Evolutionary conservation across 2,113 vertebrate species (phyloP).

Genomic region (Choloepus hoffmanni): DNA sequence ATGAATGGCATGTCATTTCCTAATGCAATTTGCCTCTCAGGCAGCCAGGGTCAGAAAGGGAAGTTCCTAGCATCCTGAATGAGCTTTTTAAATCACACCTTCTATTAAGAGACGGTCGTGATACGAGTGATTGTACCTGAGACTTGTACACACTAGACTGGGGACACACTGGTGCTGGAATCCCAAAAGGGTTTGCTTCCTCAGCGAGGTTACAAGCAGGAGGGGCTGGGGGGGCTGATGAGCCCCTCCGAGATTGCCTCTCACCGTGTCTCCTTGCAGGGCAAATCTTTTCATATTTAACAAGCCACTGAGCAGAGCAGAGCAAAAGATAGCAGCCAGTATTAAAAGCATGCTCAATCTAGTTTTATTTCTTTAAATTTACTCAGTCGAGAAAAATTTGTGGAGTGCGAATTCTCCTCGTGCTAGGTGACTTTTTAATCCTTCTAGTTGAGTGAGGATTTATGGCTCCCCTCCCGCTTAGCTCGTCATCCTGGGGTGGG

Average conservation of each 20-base stretch:
- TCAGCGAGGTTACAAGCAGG: conserved; percentile 64
- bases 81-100: conserved; percentile 88
- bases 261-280: conserved; percentile 76
- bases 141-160: conserved; percentile 78
- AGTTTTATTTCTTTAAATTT: conserved; percentile 89
- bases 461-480: conserved; percentile 76
- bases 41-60: conserved; percentile 95
- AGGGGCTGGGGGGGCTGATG: conserved; percentile 62
- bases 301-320: conserved; percentile 87
- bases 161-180: conserved; percentile 67
- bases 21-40: conserved; percentile 97
- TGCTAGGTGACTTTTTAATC: conserved; percentile 85
- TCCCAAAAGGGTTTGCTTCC: conserved; percentile 68
- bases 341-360: conserved; percentile 89
- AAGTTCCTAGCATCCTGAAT: conserved; percentile 90
- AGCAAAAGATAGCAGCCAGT: conserved; percentile 86
- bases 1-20: conserved; percentile 97
- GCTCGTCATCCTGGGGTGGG: not conserved
- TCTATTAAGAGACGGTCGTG: conserved; percentile 82
- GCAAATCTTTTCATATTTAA: conserved; percentile 89
- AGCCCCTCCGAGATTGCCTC: conserved; percentile 77
- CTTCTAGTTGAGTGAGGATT: conserved; percentile 84
- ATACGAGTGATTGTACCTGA: conserved; percentile 80
- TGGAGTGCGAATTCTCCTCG: conserved; percentile 87
- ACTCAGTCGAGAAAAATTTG: conserved; percentile 89